Conservation (phyloP, 1,140 invertebrate genomes). For the Procambarus virginalis region DNA sequence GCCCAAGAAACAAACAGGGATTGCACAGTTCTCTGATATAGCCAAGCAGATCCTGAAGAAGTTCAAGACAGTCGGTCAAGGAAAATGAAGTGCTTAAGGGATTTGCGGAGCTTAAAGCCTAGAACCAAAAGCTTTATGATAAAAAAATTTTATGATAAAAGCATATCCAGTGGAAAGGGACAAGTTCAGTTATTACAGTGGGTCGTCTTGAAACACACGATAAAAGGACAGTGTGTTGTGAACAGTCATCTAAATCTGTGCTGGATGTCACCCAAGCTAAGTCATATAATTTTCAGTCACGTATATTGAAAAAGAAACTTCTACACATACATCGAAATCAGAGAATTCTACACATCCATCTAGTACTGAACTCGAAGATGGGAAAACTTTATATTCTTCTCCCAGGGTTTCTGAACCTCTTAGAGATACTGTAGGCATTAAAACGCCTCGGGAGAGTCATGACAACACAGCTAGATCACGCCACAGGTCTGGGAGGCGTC, state of each 20-base stretch:
- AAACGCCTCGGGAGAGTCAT: no score
- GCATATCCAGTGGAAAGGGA: neutral
- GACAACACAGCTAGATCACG: no score
- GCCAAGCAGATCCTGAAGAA: slow-evolving; percentile 61
- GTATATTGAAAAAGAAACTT: neutral
- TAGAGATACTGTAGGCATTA: no score
- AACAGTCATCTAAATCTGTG: neutral
- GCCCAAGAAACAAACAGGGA: neutral
- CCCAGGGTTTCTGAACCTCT: no score
- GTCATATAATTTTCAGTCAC: neutral
- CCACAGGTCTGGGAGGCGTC: no score
- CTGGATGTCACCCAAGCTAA: neutral
- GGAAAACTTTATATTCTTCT: neutral
- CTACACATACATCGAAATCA: neutral
- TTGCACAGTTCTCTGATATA: slow-evolving; percentile 47
- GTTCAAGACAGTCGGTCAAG: slow-evolving; percentile 49
- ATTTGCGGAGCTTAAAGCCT: slow-evolving; percentile 33
- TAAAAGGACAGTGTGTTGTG: neutral
- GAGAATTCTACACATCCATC: neutral
- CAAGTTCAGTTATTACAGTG: neutral
- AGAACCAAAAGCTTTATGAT: slow-evolving; percentile 24
- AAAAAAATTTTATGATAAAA: slow-evolving; percentile 30
- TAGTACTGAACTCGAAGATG: neutral
- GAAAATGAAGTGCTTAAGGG: slow-evolving; percentile 28
- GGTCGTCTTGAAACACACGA: neutral